Evolutionary conservation across 2,888 invertebrate genomes (phyloP).

Genomic region (Dolichopus griseipennis): DNA sequence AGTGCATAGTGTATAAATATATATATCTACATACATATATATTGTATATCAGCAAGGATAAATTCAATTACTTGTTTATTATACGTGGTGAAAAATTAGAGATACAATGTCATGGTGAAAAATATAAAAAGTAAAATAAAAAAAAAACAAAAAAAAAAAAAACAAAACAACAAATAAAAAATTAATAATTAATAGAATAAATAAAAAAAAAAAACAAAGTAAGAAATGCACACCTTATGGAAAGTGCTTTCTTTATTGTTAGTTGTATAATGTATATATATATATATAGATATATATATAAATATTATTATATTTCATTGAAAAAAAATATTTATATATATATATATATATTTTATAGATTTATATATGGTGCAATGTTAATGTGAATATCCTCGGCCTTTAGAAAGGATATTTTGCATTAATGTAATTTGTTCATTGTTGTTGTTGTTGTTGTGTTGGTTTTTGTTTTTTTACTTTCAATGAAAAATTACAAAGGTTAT

Average conservation of each 20-base stretch:
- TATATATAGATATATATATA: no score
- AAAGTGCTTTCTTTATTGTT: neutral
- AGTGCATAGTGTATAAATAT: no score
- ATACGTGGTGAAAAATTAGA: neutral
- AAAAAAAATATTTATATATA: no score
- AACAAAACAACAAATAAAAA: neutral
- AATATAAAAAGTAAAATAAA: neutral
- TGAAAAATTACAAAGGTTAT: neutral
- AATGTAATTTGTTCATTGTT: neutral
- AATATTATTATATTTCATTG: no score
- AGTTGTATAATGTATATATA: no score
- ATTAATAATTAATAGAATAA: neutral
- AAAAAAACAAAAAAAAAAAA: neutral
- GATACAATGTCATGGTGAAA: slow-evolving; percentile 5
- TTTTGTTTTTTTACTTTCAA: neutral
- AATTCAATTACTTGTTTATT: neutral
- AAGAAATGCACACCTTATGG: neutral
- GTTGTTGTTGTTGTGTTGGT: no score
- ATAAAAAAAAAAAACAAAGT: neutral
- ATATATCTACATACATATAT: no score
- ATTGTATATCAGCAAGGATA: neutral
- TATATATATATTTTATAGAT: no score
- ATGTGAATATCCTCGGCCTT: slow-evolving; percentile 3
- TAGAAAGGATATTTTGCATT: neutral
- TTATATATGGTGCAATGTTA: neutral